Evolutionary conservation across 2,888 invertebrate genomes (phyloP).

Genomic region (Ectropis crepuscularia): DNA sequence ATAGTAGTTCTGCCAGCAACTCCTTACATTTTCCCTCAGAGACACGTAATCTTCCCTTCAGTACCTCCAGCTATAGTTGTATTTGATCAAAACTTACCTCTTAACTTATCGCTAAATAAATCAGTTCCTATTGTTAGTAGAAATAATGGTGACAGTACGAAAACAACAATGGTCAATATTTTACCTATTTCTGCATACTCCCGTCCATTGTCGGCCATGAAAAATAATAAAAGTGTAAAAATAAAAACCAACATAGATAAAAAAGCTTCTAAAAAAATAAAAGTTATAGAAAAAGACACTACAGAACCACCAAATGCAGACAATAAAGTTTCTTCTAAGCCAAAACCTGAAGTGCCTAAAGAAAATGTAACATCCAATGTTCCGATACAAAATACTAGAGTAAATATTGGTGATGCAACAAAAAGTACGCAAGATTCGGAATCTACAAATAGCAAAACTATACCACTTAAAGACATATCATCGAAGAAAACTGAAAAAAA

Average conservation of each 20-base stretch:
- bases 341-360: conserved; percentile 35
- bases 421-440: conserved; percentile 6
- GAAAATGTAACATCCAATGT: conserved; percentile 13
- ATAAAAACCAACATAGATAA: conserved; percentile 53
- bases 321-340: conserved; percentile 28
- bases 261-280: conserved; percentile 52
- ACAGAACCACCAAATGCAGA: conserved; percentile 34
- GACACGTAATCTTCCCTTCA: conserved; percentile 71
- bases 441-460: conserved; percentile 18
- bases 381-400: conserved; percentile 8
- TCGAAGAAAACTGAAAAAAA: conserved; percentile 18
- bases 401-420: conserved; percentile 11
- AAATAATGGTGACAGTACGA: conserved; percentile 71
- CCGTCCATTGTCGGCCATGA: conserved; percentile 68
- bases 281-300: conserved; percentile 36
- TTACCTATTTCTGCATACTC: conserved; percentile 81
- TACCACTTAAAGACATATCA: conserved; percentile 15
- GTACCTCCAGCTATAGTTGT: conserved; percentile 73
- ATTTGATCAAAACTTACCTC: conserved; percentile 66
- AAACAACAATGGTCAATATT: conserved; percentile 81
- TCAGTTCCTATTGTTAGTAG: conserved; percentile 65
- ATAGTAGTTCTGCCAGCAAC: conserved; percentile 75
- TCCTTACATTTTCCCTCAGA: conserved; percentile 77
- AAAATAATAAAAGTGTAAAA: conserved; percentile 65
- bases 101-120: conserved; percentile 60